Evolutionary conservation across 2,797 vertebrate species (phyloP), one percentile per base, ranked within the genome.

Genomic region (Carapus acus): DNA sequence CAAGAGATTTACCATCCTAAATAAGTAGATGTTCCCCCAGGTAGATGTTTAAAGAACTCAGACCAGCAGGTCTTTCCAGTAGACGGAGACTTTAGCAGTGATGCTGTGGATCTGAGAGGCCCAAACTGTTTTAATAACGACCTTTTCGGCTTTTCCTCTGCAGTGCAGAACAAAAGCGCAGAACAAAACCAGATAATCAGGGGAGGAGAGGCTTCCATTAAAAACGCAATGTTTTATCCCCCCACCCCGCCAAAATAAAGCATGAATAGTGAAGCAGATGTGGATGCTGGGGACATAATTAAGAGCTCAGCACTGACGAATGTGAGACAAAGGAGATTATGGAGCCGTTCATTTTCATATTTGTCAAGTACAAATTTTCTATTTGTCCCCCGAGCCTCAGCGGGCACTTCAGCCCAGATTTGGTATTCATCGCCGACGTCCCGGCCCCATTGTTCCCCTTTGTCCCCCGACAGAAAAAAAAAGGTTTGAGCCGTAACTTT

Each of bases 401-500:
- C 58, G 49, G 65, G 54, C 43, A 42, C 71, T 75, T 29, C 8
- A 50, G 5, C 43, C 36, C 33, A 49, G 20, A 41, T 75, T 62
- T 53, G 23, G 21, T 60, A 54, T 71, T 80, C 75, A 69, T 54
- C 53, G 3, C 46, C 45, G 47, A 52, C 56, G 49, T 53, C 2
- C 1, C 42, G 6, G 38, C 47, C 39, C n/a, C 36, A 62, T 51
- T 60, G 58, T 54, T 60, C 20, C n/a, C 2, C 1, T 49, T 41
- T 66, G 62, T 62, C 63, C 24, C 18, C n/a, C 7, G 27, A 1
- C 7, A 39, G 58, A 70, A 58, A 54, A 52, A 56, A 70, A 58
- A 54, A 52, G 29, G 22, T 43, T 62, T 54, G 29, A 67, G 72
- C 66, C 49, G 38, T 46, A 73, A 66, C n/a, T n/a, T 59, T 49